A percentile compares a stretch with the other conserved stretches of the same genome.
Conservation (phyloP, 2,797 vertebrate genomes). For the Rhynchonycteris naso region DNA sequence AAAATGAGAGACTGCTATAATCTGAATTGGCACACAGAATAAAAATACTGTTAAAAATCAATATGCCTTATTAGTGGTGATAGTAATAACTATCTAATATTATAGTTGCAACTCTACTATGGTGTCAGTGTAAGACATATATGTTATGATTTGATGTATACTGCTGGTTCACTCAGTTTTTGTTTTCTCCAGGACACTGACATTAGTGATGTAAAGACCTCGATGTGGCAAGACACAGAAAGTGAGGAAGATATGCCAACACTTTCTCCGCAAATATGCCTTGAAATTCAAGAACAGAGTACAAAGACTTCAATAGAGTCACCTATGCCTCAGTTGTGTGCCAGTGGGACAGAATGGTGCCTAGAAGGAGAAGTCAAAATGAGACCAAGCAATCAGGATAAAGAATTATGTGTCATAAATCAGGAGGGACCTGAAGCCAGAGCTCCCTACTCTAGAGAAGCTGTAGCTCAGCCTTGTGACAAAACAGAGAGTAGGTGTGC, state of each 20-base stretch:
- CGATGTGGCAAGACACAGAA: constrained; percentile 59
- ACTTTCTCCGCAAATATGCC: constrained; percentile 78
- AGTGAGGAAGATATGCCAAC: constrained; percentile 81
- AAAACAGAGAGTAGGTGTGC: neutral
- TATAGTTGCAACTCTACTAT: neutral
- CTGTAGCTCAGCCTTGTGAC: neutral
- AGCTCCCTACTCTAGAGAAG: neutral
- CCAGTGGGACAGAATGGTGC: constrained; percentile 9
- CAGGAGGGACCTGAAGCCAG: constrained; percentile 12
- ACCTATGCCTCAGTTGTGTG: constrained; percentile 76
- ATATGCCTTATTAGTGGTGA: neutral
- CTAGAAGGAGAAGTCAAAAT: constrained; percentile 54
- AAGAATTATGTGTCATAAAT: neutral
- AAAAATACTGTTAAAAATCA: neutral
- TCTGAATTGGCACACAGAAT: constrained; percentile 6
- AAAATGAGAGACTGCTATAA: constrained; percentile 41
- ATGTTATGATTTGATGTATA: constrained; percentile 20
- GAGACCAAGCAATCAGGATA: constrained; percentile 24
- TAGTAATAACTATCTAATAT: neutral
- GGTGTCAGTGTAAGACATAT: neutral
- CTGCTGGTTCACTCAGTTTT: neutral
- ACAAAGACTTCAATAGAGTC: constrained; percentile 71
- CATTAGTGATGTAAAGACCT: constrained; percentile 54
- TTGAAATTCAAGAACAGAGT: constrained; percentile 61
- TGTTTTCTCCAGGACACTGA: constrained; percentile 78